Conservation (phyloP, 2,113 vertebrate species). For the Nanger granti region DNA sequence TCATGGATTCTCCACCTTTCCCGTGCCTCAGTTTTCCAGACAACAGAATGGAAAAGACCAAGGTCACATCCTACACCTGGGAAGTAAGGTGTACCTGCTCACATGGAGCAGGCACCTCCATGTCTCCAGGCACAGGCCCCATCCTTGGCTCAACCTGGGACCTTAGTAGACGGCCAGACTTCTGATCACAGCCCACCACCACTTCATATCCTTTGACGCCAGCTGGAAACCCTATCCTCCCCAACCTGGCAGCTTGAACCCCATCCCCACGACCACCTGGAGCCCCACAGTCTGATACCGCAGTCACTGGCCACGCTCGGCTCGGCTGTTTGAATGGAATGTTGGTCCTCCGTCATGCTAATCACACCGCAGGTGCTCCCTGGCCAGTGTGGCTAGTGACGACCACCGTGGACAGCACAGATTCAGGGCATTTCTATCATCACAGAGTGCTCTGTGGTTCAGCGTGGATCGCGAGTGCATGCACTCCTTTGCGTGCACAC, state of each 20-base stretch:
- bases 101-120: neutral
- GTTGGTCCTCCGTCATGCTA: neutral
- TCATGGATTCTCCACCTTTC: neutral
- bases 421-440: neutral
- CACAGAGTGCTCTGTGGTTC: neutral
- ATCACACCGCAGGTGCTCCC: neutral
- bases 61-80: neutral
- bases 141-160: neutral
- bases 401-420: neutral
- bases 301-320: neutral
- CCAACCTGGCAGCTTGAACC: neutral
- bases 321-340: neutral
- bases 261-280: neutral
- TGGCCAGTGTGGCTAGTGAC: neutral
- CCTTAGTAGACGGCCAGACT: neutral
- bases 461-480: neutral
- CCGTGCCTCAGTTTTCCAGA: neutral
- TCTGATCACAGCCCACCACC: neutral
- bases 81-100: neutral
- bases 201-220: neutral
- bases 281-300: fast-evolving
- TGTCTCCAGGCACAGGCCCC: neutral
- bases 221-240: neutral
- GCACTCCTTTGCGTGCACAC: neutral
- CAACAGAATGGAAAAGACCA: neutral